phyloP scores from a whole-genome alignment of 2,113 vertebrate genomes.

The Elgaria multicarinata region DNA sequence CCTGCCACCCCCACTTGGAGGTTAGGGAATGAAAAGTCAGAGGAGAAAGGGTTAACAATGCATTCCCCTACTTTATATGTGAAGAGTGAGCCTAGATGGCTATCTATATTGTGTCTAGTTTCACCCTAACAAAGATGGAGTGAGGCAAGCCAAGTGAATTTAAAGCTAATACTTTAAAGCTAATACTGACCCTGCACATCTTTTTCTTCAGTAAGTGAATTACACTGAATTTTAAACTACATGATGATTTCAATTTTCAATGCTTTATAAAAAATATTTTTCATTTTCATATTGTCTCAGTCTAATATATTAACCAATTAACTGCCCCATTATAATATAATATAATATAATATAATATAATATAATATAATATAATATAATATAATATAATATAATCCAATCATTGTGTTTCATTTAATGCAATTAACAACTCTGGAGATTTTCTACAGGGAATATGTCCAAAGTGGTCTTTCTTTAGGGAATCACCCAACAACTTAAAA shows the following conservation, averaged over 20 bases:
- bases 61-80: not conserved
- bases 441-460: slow-evolving; percentile 64
- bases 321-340: slow-evolving; percentile 43
- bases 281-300: slow-evolving; percentile 58
- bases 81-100: not conserved
- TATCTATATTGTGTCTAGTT: not conserved
- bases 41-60: not conserved
- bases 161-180: slow-evolving; percentile 24
- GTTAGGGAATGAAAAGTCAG: no score
- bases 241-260: slow-evolving; percentile 40
- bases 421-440: slow-evolving; percentile 60
- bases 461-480: slow-evolving; percentile 47
- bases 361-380: slow-evolving; percentile 15
- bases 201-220: slow-evolving; percentile 34
- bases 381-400: slow-evolving; percentile 34
- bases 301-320: slow-evolving; percentile 69
- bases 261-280: slow-evolving; percentile 39
- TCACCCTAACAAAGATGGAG: not conserved
- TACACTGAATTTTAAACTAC: slow-evolving; percentile 54
- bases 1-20: no score
- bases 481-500: slow-evolving; percentile 50
- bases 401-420: slow-evolving; percentile 55
- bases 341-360: not conserved
- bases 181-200: slow-evolving; percentile 39
- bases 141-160: no score